Percentiles rank a stretch among this genome's conserved stretches.
Conservation (phyloP, 2,797 vertebrate species). For the Neopelma chrysocephalum region DNA sequence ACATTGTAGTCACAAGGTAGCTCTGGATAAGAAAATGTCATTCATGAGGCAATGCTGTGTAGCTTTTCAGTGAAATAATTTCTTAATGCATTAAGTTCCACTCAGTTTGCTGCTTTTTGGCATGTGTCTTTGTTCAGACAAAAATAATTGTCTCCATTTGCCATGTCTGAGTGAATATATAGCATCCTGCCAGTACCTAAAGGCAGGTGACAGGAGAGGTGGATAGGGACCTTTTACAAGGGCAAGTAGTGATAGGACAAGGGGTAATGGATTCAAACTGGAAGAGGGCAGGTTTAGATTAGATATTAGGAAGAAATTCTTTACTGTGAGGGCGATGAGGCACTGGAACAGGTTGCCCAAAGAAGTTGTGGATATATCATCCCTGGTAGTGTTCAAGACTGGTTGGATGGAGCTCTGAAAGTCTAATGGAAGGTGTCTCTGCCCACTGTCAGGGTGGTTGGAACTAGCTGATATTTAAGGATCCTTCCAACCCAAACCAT, state of each 20-base stretch:
- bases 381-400: not conserved
- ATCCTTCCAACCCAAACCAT: not conserved
- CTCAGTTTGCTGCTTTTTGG: not conserved
- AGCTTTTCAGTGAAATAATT: not conserved
- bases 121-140: not conserved
- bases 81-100: not conserved
- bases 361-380: not conserved
- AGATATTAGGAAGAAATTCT: not conserved
- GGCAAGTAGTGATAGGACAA: too few relatives aligned
- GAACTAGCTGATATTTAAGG: not conserved
- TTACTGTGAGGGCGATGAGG: not conserved
- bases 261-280: not conserved
- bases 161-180: not conserved
- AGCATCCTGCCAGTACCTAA: not conserved
- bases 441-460: not conserved
- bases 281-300: not conserved
- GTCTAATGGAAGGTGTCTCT: not conserved
- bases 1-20: not conserved
- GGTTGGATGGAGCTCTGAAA: not conserved
- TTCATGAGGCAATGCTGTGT: not conserved
- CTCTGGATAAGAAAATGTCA: not conserved
- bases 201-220: not conserved
- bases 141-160: not conserved
- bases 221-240: not conserved
- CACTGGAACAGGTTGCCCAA: not conserved